Evolutionary conservation across 2,888 invertebrate species (phyloP).

Genomic region (Sinodicranocentrus sp.): DNA sequence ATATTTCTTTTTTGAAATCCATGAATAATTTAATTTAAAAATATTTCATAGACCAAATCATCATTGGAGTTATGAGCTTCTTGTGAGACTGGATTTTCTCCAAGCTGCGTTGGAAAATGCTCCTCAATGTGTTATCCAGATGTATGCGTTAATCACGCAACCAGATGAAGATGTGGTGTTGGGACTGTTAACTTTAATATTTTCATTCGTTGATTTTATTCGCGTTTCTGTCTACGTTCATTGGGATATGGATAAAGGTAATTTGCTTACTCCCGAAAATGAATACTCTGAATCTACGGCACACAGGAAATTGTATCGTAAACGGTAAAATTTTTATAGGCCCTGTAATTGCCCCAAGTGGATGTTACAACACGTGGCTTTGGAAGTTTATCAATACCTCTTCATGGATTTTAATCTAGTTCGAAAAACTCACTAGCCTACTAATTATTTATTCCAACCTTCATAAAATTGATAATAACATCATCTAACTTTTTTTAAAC

Average conservation of each 20-base stretch:
- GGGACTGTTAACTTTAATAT: conserved; percentile 68
- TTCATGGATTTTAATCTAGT: conserved; percentile 74
- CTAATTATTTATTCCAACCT: not conserved
- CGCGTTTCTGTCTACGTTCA: conserved; percentile 71
- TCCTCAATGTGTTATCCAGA: conserved; percentile 74
- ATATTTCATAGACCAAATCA: conserved; percentile 64
- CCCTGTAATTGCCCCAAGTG: conserved; percentile 71
- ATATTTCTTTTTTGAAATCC: not conserved
- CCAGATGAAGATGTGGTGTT: conserved; percentile 65
- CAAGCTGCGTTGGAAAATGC: conserved; percentile 75
- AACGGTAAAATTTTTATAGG: not conserved
- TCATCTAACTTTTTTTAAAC: too few species aligned
- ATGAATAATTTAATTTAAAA: not conserved
- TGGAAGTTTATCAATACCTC: conserved; percentile 70
- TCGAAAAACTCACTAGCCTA: not conserved
- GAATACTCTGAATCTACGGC: too few species aligned
- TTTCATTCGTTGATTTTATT: conserved; percentile 75
- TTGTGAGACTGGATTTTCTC: conserved; percentile 73
- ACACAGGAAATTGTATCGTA: too few species aligned
- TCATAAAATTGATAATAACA: not conserved
- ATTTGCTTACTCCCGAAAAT: not conserved
- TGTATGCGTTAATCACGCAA: conserved; percentile 70
- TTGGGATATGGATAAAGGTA: conserved; percentile 73
- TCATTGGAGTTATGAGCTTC: conserved; percentile 73
- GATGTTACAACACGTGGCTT: conserved; percentile 52